A percentile compares a stretch with the other conserved stretches of the same genome.
phyloP scores from a whole-genome alignment of 2,888 invertebrate species.

The Bugula neritina region DNA sequence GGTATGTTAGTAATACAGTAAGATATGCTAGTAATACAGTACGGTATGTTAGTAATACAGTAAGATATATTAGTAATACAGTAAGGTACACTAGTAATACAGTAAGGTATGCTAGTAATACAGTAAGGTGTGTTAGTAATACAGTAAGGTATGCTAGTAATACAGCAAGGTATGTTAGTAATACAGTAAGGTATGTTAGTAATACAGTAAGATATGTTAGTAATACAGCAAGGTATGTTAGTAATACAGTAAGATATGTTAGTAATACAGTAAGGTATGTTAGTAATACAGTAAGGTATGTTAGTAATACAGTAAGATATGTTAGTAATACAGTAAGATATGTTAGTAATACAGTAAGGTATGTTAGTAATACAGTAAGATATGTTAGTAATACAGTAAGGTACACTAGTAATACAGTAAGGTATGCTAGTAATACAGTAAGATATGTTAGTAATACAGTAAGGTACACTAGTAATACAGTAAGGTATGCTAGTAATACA shows the following conservation, averaged over 20 bases:
- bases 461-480: slow-evolving; percentile 93
- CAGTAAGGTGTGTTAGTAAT: background rate
- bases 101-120: slow-evolving; percentile 63
- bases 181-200: background rate
- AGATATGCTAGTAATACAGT: background rate
- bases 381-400: background rate
- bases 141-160: background rate
- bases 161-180: background rate
- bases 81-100: slow-evolving; percentile 93
- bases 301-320: background rate
- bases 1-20: background rate
- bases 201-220: slow-evolving; percentile 89
- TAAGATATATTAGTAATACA: background rate
- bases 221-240: slow-evolving; percentile 80
- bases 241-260: background rate
- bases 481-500: slow-evolving; percentile 60
- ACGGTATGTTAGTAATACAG: background rate
- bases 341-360: slow-evolving; percentile 93
- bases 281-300: background rate
- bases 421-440: background rate
- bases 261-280: background rate
- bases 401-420: background rate
- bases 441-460: background rate
- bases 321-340: too few species aligned
- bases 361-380: slow-evolving; percentile 13